Base-by-base conservation (phyloP, 2,888 invertebrate species). In the Holacanthella duospinosa region DNA sequence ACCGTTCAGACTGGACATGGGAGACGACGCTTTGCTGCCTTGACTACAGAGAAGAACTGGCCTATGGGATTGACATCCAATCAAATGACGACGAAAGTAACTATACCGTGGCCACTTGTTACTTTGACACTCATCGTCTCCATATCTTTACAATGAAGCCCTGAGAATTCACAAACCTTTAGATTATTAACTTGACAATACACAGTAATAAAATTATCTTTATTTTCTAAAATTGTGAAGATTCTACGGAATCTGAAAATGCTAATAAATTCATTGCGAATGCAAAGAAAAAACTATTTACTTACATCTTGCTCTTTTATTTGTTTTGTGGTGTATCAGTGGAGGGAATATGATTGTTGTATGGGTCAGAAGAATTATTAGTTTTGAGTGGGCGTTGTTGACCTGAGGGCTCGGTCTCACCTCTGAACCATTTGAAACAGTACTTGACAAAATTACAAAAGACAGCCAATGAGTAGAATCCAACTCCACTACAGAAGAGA, bases 111-210 rank as follows among this genome's bases (percentile, higher is more conserved):
- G 68, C 65, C 2, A 66, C 68, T 16, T 68, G 71, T 43, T 72
- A 71, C 58, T 72, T 71, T 64, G 72, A 72, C 62, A 70, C 67
- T 60, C 65, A 72, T 24, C 54, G 66, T 16, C 58, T 71, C 36
- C 69, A 71, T 54, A 58, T 72, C 24, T 71, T 64, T 60, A 63
- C 69, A 59, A 36, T 64, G 55, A 65, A 66, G 27, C 27, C 56
- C 4, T 55, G 16, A 36, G n/a, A 54, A 21, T n/a, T 43, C 43
- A 43, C 54, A 25, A 53, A 25, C 28, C n/a, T 26, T 56, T 27
- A 12, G 9, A 12, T 26, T 6, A 56, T 25, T 6, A 16, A 36
- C 36, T 16, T 9, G 16, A 36, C 36, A 9, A 9, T 16, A 36
- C 6, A 36, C 36, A 36, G 36, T 16, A 9, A 36, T 9, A 36